Evolutionary conservation across 2,113 vertebrate species (phyloP).

Genomic region (Strix aluco): DNA sequence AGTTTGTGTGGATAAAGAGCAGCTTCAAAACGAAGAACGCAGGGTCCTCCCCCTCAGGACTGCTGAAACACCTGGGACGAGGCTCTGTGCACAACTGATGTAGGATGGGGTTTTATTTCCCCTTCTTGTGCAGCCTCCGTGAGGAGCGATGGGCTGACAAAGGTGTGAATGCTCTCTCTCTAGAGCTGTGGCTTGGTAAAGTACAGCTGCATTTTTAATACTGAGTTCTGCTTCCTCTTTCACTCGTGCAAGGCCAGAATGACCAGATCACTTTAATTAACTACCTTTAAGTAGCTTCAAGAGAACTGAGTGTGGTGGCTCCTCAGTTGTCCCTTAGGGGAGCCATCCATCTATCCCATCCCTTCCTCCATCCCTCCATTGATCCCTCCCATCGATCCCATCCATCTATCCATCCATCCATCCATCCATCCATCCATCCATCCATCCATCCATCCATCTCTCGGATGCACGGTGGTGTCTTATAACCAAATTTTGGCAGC

Average conservation of each 20-base stretch:
- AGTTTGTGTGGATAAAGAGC: not conserved
- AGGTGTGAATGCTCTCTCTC: not conserved
- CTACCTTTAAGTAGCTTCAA: not conserved
- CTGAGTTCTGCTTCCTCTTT: not conserved
- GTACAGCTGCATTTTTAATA: not conserved
- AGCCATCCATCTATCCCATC: no score
- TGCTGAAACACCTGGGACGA: not conserved
- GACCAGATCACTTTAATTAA: not conserved
- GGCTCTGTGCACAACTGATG: no score
- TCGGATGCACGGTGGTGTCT: not conserved
- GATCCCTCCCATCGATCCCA: no score
- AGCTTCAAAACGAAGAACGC: not conserved
- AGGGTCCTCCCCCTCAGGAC: not conserved
- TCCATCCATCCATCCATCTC: not conserved
- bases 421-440: not conserved
- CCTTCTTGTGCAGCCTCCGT: fast-evolving
- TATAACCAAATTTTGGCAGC: not conserved
- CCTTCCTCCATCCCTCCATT: no score
- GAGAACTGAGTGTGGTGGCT: not conserved
- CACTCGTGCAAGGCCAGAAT: not conserved
- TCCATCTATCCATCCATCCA: no score
- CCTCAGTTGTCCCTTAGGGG: not conserved
- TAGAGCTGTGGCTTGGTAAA: not conserved
- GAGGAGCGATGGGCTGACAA: no score
- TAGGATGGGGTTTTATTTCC: not conserved